Percentiles rank a stretch among this genome's conserved stretches.
Conservation (phyloP, 2,113 vertebrate species). For the Prolemur simus region DNA sequence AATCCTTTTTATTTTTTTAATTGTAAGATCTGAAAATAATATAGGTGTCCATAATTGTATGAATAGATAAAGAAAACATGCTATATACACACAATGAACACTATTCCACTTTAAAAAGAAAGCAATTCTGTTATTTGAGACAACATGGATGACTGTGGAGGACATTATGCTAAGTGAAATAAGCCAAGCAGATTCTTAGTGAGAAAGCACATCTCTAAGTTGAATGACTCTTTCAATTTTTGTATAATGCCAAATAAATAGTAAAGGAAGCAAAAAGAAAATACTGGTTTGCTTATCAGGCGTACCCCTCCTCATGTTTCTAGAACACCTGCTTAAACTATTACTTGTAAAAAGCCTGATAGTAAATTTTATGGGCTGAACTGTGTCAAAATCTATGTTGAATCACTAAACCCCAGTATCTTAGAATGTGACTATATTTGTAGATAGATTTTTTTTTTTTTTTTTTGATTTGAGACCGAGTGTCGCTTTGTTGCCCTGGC, state of each 20-base stretch:
- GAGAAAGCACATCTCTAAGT: not conserved
- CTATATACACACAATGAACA: not conserved
- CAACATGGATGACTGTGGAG: not conserved
- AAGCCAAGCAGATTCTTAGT: not conserved
- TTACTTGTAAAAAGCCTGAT: not conserved
- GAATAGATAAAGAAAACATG: not conserved
- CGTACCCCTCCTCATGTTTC: not conserved
- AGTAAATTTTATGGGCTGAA: not conserved
- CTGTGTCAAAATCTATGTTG: not conserved
- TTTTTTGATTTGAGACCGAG: too few relatives aligned
- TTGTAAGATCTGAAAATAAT: not conserved
- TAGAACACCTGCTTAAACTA: not conserved
- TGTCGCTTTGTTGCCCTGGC: too few relatives aligned
- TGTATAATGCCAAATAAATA: not conserved
- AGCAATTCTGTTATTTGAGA: not conserved
- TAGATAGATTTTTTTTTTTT: accelerated
- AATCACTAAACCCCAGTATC: not conserved
- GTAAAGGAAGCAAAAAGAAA: not conserved
- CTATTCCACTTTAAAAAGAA: not conserved
- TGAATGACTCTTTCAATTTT: not conserved
- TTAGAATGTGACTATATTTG: not conserved
- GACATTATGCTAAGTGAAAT: not conserved
- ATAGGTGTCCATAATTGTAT: not conserved
- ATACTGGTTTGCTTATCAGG: not conserved
- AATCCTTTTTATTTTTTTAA: not conserved